These are phyloP conservation scores for Coturnix japonica DNA, from an alignment of 2,113 vertebrate species.

Conservation along the genomic window DNA sequence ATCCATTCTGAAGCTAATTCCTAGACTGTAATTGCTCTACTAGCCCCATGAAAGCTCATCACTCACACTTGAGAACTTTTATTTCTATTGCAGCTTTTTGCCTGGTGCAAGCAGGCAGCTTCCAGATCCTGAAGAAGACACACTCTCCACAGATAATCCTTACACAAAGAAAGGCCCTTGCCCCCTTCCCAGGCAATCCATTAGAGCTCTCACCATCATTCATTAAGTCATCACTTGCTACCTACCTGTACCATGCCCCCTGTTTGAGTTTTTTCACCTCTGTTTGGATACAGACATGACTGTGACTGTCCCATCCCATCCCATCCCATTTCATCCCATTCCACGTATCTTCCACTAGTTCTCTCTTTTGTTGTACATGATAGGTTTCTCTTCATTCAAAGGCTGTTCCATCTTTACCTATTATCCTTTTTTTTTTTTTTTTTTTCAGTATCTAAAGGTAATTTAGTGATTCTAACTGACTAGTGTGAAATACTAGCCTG, in stretches of 20 bases:
- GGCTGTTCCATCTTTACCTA: background rate
- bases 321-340: background rate
- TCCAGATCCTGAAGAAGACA: background rate
- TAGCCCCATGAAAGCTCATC: too few relatives aligned
- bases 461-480: background rate
- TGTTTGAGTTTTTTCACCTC: background rate
- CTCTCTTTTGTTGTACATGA: background rate
- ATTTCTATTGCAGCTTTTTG: background rate
- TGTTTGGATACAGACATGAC: background rate
- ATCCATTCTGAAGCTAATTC: background rate
- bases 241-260: background rate
- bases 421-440: background rate
- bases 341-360: background rate
- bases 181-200: background rate
- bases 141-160: fast-evolving
- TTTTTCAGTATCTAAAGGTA: background rate
- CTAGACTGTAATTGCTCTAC: background rate
- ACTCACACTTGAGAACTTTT: fast-evolving
- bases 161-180: background rate
- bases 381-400: background rate
- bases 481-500: background rate
- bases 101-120: background rate
- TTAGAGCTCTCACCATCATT: background rate
- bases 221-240: background rate
- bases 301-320: background rate